These are phyloP conservation scores for Anoplolepis gracilipes DNA, from an alignment of 1,140 invertebrate species.

Conservation along the genomic window DNA sequence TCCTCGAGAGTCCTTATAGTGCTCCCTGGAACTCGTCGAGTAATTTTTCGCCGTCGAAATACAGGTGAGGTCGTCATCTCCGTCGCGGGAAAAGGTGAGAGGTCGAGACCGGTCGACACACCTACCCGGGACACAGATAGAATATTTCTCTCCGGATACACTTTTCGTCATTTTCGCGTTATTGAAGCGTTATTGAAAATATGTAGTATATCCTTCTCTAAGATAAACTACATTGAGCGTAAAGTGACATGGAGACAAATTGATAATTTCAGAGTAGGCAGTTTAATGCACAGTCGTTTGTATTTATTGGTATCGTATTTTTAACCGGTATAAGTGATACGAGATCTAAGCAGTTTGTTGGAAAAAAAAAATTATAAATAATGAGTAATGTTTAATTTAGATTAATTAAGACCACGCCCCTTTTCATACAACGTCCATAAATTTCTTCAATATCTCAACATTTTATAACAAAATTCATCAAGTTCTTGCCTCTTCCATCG, in stretches of 20 bases:
- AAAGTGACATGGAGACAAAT: background rate
- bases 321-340: background rate
- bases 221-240: background rate
- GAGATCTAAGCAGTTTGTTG: background rate
- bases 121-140: no score
- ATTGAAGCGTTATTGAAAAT: background rate
- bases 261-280: no score
- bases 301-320: background rate
- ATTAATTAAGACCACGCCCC: constrained; percentile 16
- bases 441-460: background rate
- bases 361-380: background rate
- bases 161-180: constrained; percentile 1
- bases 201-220: background rate
- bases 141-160: background rate
- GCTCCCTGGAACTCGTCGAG: background rate
- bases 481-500: background rate
- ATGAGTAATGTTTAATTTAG: background rate
- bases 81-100: background rate
- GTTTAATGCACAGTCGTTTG: background rate
- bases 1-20: background rate
- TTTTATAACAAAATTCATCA: background rate
- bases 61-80: constrained; percentile 10
- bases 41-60: constrained; percentile 42
- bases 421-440: background rate
- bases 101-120: background rate